phyloP scores from a whole-genome alignment of 2,113 vertebrate genomes.

The Oceanodroma tethys region DNA sequence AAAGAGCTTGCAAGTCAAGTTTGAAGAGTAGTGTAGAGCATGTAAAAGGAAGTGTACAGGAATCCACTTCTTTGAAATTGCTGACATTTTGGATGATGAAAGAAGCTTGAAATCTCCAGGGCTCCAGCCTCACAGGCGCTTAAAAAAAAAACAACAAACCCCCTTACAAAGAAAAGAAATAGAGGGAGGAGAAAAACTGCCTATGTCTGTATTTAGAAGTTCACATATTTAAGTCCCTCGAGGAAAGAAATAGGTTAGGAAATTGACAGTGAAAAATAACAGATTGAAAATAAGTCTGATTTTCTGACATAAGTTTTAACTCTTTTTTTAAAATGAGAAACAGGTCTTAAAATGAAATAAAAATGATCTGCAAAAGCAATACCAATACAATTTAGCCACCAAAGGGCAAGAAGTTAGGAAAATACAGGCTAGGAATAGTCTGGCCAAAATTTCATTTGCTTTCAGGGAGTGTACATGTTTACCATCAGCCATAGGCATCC shows the following conservation, averaged over 20 bases:
- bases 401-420: background rate
- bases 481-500: background rate
- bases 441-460: background rate
- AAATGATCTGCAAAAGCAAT: background rate
- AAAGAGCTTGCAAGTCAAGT: background rate
- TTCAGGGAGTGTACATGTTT: background rate
- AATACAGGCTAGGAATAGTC: background rate
- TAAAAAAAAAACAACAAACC: background rate
- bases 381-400: background rate
- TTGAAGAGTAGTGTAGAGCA: background rate
- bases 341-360: background rate
- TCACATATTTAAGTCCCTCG: background rate
- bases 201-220: background rate
- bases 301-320: background rate
- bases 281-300: background rate
- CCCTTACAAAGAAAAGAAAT: background rate
- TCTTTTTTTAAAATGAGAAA: background rate
- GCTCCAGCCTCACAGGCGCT: background rate
- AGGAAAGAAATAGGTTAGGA: background rate
- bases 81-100: slow-evolving; percentile 7
- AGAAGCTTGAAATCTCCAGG: slow-evolving; percentile 1
- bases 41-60: background rate
- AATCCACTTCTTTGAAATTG: slow-evolving; percentile 13
- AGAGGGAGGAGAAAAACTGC: background rate
- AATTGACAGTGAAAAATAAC: background rate